phyloP scores from a whole-genome alignment of 1,140 invertebrate species.

The Brachionus calyciflorus region DNA sequence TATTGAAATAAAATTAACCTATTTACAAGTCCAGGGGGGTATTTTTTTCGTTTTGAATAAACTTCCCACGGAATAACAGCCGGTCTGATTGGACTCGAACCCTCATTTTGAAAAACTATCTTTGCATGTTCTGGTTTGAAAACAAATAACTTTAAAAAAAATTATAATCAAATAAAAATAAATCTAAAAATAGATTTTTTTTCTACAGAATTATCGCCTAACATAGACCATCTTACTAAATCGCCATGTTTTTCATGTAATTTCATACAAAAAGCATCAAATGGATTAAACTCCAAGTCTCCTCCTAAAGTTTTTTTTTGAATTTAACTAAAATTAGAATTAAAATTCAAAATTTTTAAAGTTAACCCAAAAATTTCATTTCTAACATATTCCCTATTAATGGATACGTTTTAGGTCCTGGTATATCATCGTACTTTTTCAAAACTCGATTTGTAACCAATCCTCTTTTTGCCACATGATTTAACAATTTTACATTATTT shows the following conservation, averaged over 20 bases:
- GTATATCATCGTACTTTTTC: conserved; percentile 13
- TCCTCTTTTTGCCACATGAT: neutral
- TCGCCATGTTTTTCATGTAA: conserved; percentile 27
- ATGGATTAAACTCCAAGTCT: neutral
- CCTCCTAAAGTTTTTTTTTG: conserved; percentile 5
- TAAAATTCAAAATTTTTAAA: neutral
- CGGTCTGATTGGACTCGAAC: neutral
- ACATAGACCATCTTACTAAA: conserved; percentile 32
- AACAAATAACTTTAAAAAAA: neutral
- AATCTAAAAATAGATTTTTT: neutral
- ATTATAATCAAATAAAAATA: neutral
- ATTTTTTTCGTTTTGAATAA: conserved; percentile 34
- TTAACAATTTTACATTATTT: neutral
- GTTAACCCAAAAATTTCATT: conserved; percentile 14
- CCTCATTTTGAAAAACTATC: conserved; percentile 37
- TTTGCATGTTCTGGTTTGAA: conserved; percentile 31
- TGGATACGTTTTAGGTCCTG: conserved; percentile 13
- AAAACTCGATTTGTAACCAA: neutral
- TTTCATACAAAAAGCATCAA: conserved; percentile 6
- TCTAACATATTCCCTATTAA: conserved; percentile 19
- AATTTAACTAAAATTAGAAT: neutral
- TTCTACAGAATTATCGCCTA: conserved; percentile 11
- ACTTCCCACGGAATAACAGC: conserved; percentile 8
- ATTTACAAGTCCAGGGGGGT: conserved; percentile 3
- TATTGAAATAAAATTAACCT: neutral